These are phyloP conservation scores for Trissolcus brochymenae DNA, from an alignment of 2,888 invertebrate genomes.

Conservation along the genomic window DNA sequence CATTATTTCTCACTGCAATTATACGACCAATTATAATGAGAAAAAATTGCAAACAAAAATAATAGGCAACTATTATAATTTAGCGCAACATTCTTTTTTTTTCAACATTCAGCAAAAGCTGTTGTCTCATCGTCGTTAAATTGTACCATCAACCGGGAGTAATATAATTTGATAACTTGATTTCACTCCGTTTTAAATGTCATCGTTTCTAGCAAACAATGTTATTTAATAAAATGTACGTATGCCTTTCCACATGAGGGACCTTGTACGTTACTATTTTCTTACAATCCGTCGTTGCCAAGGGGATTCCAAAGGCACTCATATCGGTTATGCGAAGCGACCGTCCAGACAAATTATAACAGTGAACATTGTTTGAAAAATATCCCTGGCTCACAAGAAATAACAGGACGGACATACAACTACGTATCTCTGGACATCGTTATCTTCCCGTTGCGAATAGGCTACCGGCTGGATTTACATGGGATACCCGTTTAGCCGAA, in stretches of 20 bases:
- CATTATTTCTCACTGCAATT: slow-evolving; percentile 29
- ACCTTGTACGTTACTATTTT: slow-evolving; percentile 58
- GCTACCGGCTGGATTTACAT: slow-evolving; percentile 58
- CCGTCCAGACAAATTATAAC: slow-evolving; percentile 72
- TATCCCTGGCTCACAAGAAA: slow-evolving; percentile 65
- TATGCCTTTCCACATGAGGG: slow-evolving; percentile 48
- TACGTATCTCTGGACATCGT: slow-evolving; percentile 67
- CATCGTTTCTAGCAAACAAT: slow-evolving; percentile 47
- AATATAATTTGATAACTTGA: slow-evolving; percentile 12
- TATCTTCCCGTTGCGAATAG: slow-evolving; percentile 63
- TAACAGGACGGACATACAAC: slow-evolving; percentile 66
- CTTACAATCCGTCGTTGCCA: slow-evolving; percentile 59
- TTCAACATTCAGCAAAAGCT: too few species aligned
- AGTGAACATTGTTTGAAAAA: slow-evolving; percentile 72
- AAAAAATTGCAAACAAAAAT: not conserved
- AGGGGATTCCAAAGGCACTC: slow-evolving; percentile 57
- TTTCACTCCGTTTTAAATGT: slow-evolving; percentile 22
- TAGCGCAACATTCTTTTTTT: too few species aligned
- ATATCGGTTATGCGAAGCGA: slow-evolving; percentile 70
- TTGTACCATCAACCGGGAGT: not conserved
- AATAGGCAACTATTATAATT: too few species aligned
- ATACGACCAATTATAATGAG: slow-evolving; percentile 4
- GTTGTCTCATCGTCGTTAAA: not conserved
- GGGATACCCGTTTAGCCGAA: slow-evolving; percentile 55
- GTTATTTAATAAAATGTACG: slow-evolving; percentile 53